phyloP scores from a whole-genome alignment of 1,140 invertebrate genomes.

The Diuraphis noxia region DNA sequence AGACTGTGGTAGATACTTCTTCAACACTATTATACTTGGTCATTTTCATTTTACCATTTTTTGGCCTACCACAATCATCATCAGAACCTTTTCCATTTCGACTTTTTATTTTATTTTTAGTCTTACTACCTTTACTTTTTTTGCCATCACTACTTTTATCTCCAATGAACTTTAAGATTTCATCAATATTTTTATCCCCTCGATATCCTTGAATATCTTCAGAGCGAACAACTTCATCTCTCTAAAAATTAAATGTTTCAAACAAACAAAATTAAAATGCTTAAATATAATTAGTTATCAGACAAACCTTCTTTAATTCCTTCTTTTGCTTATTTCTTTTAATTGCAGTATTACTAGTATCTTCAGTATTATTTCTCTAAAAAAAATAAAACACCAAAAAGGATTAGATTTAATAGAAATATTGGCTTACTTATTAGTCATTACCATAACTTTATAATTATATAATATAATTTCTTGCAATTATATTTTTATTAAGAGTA shows the following conservation, averaged over 20 bases:
- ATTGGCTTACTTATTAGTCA: neutral
- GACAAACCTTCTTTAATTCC: conserved; percentile 40
- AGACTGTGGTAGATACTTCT: conserved; percentile 48
- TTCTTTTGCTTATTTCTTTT: conserved; percentile 49
- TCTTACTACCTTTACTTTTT: conserved; percentile 43
- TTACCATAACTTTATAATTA: neutral
- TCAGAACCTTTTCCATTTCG: conserved; percentile 50
- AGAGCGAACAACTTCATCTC: conserved; percentile 26
- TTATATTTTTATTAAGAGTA: too few relatives aligned
- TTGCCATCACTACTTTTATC: conserved; percentile 44
- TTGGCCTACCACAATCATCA: conserved; percentile 34
- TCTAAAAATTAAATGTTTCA: conserved; percentile 2
- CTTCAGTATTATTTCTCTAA: conserved; percentile 33
- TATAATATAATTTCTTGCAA: neutral
- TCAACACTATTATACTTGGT: conserved; percentile 51
- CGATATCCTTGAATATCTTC: conserved; percentile 52
- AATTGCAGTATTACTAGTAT: conserved; percentile 27
- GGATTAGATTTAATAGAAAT: neutral
- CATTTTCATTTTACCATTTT: conserved; percentile 40
- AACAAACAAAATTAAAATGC: neutral
- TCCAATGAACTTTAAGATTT: conserved; percentile 47
- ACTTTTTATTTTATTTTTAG: conserved; percentile 44
- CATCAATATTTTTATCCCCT: conserved; percentile 46
- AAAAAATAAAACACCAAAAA: neutral
- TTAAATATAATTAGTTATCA: neutral